Evolutionary conservation across 2,888 invertebrate species (phyloP).

Genomic region (Lasioglossum malachurum): DNA sequence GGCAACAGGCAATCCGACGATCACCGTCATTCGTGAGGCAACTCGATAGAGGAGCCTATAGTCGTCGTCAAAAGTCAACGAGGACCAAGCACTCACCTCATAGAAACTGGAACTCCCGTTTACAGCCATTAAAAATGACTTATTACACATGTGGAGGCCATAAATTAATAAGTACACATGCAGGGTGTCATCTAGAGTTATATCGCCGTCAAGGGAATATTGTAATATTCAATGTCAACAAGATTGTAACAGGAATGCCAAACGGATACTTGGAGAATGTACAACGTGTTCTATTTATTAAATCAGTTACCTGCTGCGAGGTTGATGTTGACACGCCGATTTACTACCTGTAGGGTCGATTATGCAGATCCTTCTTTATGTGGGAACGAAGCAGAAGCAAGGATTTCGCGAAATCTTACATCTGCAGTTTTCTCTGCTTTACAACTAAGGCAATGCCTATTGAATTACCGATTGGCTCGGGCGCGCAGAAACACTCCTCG

Average conservation of each 20-base stretch:
- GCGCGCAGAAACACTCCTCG: not conserved
- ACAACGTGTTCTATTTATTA: constrained; percentile 10
- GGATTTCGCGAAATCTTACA: not conserved
- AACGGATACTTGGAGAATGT: not conserved
- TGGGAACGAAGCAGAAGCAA: not conserved
- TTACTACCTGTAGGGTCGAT: not conserved
- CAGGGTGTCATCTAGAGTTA: not conserved
- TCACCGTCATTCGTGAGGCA: not conserved
- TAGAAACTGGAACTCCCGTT: not conserved
- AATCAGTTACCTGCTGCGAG: constrained; percentile 17
- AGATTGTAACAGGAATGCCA: not conserved
- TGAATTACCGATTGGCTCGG: not conserved
- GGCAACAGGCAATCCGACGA: not conserved
- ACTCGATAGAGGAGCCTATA: not conserved
- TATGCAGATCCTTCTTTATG: not conserved
- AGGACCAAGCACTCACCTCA: not conserved
- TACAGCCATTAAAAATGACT: not conserved
- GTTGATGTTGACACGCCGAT: not conserved
- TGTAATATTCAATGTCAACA: not conserved
- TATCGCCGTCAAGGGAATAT: not conserved
- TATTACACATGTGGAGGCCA: not conserved
- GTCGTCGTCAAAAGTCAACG: not conserved
- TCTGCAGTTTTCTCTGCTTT: not conserved
- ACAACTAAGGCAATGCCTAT: not conserved
- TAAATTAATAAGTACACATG: not conserved